Evolutionary conservation across 2,113 vertebrate species (phyloP), one percentile per base, ranked within the genome.

Genomic region (Atherinomorus stipes): DNA sequence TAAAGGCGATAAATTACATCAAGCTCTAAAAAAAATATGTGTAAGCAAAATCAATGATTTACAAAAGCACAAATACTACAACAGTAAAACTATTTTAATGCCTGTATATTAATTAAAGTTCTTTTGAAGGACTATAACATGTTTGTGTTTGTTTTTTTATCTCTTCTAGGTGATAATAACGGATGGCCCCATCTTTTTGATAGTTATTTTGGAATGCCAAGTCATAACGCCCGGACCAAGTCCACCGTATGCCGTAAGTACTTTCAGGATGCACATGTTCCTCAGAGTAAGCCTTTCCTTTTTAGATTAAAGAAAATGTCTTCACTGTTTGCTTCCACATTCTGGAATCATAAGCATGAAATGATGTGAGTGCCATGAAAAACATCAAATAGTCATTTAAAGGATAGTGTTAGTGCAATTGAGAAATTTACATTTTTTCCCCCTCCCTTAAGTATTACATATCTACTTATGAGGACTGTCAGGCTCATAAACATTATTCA

Each of bases 141-240:
- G 2, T 34, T 23, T 65, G 13, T 51, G 0, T 74, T n/a, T 70
- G 15, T 64, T 19, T 58, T 70, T 0, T 78, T 58, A 84, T 92
- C 80, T 81, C 77, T 88, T 83, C 73, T 88, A 99, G 98, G 94
- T 65, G 97, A 98, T 93, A 96, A 96, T 87, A 97, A 95, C 22
- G 98, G 98, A 72, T 98, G 98, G 98, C 94, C 96, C 31, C 90
- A 94, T 67, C 95, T 97, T 44, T 92, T 99, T 38, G 96, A 98
- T 88, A 96, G 95, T 71, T 95, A 96, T 68, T 95, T 96, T 74
- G 92, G 93, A 70, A 93, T 93, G 74, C 94, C 92, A 18, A 89
- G 74, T 49, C 72, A 90, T 38, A 88, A 92, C 2, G 71, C 88
- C 22, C 88, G 94, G 54, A 77, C 88, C 74, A 94, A 91, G 83